phyloP scores from a whole-genome alignment of 2,888 invertebrate species.

The Apamea epomidion region DNA sequence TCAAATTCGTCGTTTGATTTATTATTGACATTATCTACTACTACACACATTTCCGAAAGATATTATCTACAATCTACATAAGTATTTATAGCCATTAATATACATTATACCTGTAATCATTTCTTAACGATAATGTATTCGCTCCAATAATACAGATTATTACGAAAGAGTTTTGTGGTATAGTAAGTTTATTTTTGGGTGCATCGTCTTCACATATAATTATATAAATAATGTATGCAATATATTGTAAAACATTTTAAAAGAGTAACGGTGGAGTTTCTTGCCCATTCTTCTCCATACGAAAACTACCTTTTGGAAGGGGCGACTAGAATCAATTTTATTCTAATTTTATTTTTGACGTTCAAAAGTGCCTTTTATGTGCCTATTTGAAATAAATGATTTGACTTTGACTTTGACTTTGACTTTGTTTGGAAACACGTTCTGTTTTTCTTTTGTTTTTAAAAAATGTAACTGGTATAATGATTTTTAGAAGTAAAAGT shows the following conservation, averaged over 20 bases:
- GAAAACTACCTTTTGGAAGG: too few species aligned
- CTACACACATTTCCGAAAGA: conserved; percentile 43
- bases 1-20: conserved; percentile 33
- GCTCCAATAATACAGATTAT: conserved; percentile 20
- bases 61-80: conserved; percentile 39
- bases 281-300: too few species aligned
- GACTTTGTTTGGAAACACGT: conserved; percentile 26
- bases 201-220: too few species aligned
- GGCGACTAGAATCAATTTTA: too few species aligned
- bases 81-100: conserved; percentile 11
- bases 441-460: conserved; percentile 1
- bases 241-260: too few species aligned
- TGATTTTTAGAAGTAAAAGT: conserved; percentile 8
- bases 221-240: too few species aligned
- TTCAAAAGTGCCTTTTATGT: too few species aligned
- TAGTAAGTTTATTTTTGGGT: too few species aligned
- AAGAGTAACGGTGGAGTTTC: too few species aligned
- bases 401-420: too few species aligned
- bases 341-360: too few species aligned
- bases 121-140: conserved; percentile 34
- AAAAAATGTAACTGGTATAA: background rate
- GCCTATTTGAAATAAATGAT: too few species aligned
- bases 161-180: conserved; percentile 43
- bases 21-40: conserved; percentile 19
- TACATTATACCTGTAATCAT: conserved; percentile 19